Percentiles rank a stretch among this genome's conserved stretches.
phyloP scores from a whole-genome alignment of 92 coral and sea anemone species.

The Phenganax stokvisi region DNA sequence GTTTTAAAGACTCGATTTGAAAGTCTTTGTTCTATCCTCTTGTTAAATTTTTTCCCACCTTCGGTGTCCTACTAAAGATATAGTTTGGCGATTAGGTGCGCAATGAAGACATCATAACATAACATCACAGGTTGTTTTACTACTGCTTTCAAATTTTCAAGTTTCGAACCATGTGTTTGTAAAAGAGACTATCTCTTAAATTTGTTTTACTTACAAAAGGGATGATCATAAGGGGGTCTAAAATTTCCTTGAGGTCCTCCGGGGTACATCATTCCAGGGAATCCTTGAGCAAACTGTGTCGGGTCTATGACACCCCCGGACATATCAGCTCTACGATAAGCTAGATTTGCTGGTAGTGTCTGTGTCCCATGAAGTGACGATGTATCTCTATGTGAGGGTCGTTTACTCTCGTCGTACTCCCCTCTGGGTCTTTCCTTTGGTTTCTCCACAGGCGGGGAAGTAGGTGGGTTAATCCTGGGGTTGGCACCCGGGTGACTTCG shows the following conservation, averaged over 20 bases:
- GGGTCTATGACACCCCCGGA: constrained; percentile 35
- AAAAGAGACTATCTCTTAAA: background rate
- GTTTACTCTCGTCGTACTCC: constrained; percentile 29
- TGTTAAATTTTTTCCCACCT: too few species aligned
- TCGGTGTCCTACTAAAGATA: too few species aligned
- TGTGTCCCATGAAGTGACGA: constrained; percentile 51
- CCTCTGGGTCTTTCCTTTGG: constrained; percentile 12
- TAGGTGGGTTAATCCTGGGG: background rate
- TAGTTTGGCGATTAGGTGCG: too few species aligned
- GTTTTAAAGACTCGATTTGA: too few species aligned
- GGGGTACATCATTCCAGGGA: constrained; percentile 28
- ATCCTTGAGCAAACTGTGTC: constrained; percentile 25
- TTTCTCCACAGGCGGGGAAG: constrained; percentile 12
- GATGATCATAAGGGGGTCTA: constrained; percentile 13
- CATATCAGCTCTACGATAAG: constrained; percentile 64
- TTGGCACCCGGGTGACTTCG: background rate
- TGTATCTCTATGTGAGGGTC: constrained; percentile 18
- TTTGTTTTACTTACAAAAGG: constrained; percentile 19
- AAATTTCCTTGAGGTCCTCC: constrained; percentile 21
- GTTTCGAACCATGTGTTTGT: too few species aligned
- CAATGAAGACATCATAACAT: too few species aligned
- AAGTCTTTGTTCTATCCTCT: too few species aligned
- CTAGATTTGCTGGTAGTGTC: constrained; percentile 63
- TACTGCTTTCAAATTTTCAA: too few species aligned
- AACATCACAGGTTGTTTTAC: too few species aligned